Conservation (phyloP, 2,888 invertebrate species). For the Mesodorylaimus sp. region DNA sequence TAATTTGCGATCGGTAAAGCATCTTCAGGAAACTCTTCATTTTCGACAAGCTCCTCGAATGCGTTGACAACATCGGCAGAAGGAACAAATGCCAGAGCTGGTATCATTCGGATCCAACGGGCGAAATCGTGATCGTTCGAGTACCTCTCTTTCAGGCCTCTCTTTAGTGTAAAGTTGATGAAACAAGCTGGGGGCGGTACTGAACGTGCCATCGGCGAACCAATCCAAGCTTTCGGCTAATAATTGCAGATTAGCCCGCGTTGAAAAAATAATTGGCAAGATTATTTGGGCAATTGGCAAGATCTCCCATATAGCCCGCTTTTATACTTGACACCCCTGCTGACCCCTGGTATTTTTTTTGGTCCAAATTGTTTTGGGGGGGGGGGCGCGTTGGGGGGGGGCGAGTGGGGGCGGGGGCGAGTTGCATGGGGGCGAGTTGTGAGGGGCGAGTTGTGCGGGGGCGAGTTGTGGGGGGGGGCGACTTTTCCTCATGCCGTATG, state of each 20-base stretch:
- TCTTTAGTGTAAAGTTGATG: neutral
- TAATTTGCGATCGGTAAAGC: neutral
- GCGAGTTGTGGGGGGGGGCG: no score
- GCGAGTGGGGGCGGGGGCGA: no score
- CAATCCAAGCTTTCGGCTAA: neutral
- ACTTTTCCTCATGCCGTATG: no score
- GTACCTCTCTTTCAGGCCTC: no score
- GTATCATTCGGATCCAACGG: neutral
- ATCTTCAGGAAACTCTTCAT: neutral
- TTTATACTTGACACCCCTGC: no score
- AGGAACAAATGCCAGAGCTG: neutral
- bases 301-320: no score
- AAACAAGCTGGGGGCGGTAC: neutral
- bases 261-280: constrained; percentile 1
- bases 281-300: no score
- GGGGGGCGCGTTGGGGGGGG: no score
- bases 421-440: no score
- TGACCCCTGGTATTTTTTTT: no score
- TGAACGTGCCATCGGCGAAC: constrained; percentile 1
- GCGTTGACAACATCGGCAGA: neutral
- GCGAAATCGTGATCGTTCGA: constrained; percentile 1
- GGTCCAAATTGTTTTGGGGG: no score
- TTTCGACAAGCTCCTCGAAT: neutral
- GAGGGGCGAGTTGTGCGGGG: no score
- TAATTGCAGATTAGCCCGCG: neutral